Conservation (phyloP, 1,140 invertebrate species). For the Oncopodura yosiiana region DNA sequence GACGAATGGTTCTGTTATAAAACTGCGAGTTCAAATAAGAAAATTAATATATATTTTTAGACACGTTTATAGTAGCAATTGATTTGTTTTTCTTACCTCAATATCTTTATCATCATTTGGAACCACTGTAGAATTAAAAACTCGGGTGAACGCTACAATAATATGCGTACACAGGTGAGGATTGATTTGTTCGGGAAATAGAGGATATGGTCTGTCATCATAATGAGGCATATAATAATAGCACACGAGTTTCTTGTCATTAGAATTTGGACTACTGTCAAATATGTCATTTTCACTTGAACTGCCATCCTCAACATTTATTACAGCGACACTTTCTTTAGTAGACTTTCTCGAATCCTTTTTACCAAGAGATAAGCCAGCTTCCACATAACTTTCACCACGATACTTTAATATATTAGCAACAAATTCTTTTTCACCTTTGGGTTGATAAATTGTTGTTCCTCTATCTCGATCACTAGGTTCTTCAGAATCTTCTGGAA, state of each 20-base stretch:
- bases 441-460: too few species aligned
- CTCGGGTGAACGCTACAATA: conserved; percentile 59
- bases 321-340: not conserved
- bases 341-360: not conserved
- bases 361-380: not conserved
- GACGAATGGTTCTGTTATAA: conserved; percentile 46
- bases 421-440: too few species aligned
- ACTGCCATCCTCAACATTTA: not conserved
- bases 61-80: not conserved
- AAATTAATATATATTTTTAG: not conserved
- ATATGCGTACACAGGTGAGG: conserved; percentile 69
- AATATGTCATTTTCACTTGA: not conserved
- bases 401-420: too few species aligned
- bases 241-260: conserved; percentile 49
- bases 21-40: conserved; percentile 35
- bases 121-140: conserved; percentile 53
- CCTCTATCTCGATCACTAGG: too few species aligned
- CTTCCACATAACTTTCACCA: not conserved
- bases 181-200: conserved; percentile 38
- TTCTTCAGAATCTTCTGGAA: too few species aligned
- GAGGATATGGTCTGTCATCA: conserved; percentile 19
- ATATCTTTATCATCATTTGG: conserved; percentile 40
- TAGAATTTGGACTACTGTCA: not conserved
- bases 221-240: conserved; percentile 52
- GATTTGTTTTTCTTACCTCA: conserved; percentile 31